Evolutionary conservation across 2,113 vertebrate genomes (phyloP), one percentile per base, ranked within the genome.

Genomic region (Glaucidium brasilianum): DNA sequence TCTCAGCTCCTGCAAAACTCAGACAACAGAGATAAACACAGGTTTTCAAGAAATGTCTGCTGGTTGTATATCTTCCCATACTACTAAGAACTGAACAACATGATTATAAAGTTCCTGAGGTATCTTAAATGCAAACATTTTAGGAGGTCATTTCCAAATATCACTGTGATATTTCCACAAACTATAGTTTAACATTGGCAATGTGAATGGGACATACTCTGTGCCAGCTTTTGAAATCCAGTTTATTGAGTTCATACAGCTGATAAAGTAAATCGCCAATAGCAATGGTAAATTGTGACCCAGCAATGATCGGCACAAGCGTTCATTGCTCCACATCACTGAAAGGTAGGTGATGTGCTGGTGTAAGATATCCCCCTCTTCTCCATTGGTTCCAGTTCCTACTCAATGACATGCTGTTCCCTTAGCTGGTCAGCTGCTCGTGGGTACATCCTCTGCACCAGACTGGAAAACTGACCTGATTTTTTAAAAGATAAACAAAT

Each of bases 151-250:
- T 75, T 77, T 68, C 50, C 32, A 71, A 26, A 81, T 34, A 8
- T 39, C 4, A 43, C 68, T 67, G 87, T 81, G 12, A 9, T 23
- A 49, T 73, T 83, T 64, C 26, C 35, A n/a, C 12, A 16, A 27
- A 0, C 25, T 59, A 0, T 14, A 71, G 26, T 15, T 75, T 52
- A 37, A 41, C 0, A 0, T 25, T 37, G n/a, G 17, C 52, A 52
- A 34, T 5, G 4, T 4, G 20, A 72, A 37, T 29, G 43, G 30
- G 75, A 63, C 0, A 2, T 32, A 10, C 5, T 41, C 37, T n/a
- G 8, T n/a, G 8, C 8, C 19, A 17, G 11, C 30, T 78, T 78
- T 75, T 32, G 60, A 81, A 81, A 92, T 25, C 9, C 43, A 71
- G 12, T 5, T 39, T 49, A 12, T 6, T 56, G 1, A 1, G 5